These are phyloP conservation scores for Darevskia mixta DNA, from an alignment of 2,797 vertebrate species.

Conservation along the genomic window DNA sequence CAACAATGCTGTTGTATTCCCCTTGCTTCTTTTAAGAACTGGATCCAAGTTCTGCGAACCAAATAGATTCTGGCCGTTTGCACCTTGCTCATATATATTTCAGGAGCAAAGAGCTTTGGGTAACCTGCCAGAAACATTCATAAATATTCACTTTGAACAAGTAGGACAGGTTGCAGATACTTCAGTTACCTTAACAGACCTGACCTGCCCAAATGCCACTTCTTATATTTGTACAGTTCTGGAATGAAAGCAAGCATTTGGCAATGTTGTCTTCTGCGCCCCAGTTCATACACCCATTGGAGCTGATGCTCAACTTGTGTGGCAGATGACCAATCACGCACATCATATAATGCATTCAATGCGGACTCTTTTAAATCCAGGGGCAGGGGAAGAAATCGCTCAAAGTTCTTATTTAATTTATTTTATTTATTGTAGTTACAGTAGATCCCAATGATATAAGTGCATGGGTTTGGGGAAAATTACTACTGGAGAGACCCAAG, in stretches of 20 bases:
- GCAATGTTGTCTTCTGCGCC: not conserved
- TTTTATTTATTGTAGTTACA: no score
- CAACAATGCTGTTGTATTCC: not conserved
- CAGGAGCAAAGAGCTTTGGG: slow-evolving; percentile 3
- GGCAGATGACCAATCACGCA: not conserved
- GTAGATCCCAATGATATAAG: no score
- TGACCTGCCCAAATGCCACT: not conserved
- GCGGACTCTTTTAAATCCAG: not conserved
- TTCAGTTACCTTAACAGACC: not conserved
- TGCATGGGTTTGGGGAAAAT: no score
- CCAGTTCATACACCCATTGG: not conserved
- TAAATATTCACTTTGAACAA: slow-evolving; percentile 20
- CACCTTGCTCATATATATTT: slow-evolving; percentile 23
- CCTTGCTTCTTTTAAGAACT: slow-evolving; percentile 3
- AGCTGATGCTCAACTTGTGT: not conserved
- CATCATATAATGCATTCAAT: not conserved
- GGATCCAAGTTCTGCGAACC: not conserved
- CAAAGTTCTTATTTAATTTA: not conserved
- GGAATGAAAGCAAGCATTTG: not conserved
- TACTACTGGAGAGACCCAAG: no score
- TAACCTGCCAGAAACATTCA: slow-evolving; percentile 1
- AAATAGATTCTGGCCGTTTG: not conserved
- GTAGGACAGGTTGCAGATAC: not conserved
- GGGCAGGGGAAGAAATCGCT: not conserved
- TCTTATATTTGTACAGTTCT: not conserved